Base-by-base conservation (phyloP, 2,797 vertebrate genomes). In the Enoplosus armatus region DNA sequence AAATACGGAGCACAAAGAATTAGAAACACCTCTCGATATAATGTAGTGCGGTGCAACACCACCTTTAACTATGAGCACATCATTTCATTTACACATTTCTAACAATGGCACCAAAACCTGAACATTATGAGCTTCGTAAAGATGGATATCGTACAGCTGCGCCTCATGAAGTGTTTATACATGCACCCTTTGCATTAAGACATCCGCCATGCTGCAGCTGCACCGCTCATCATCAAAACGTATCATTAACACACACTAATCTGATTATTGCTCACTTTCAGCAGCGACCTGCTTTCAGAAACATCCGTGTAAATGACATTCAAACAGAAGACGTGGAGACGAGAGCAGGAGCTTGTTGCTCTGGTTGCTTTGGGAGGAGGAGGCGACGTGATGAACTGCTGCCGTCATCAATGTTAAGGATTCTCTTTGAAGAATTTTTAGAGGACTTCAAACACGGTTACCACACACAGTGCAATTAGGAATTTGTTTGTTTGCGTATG, bases 341-440 rank as follows among this genome's bases (percentile, higher is more conserved):
- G 24, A 18, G 24, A 31, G 63, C 54, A 22, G 63, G 7, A 53
- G 47, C 55, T 54, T 14, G 63, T 2, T 26, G 41, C 54, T 55
- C 2, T 2, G 20, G 20, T 6, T 2, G 50, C 51, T 54, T 31
- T 9, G 15, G 37, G 51, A 29, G 51, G 51, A 65, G 26, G 54
- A 22, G 61, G 6, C 43, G 60, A 61, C 9, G 55, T n/a, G 41
- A 48, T 6, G 48, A 1, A 0, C n/a, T 31, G 77, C 77, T 58
- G 77, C 24, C 20, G 33, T 54, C 71, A 37, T 56, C 70, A 5
- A 0, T 7, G 2, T 64, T 59, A 64, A 27, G 0, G 1, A 41
- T 67, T 72, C 62, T 27, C 33, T 76, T 61, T 66, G 55, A 76
- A 50, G 73, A 55, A 12, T 47, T 15, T 58, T 35, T 18, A 9